A percentile compares a stretch with the other conserved stretches of the same genome.
These are phyloP conservation scores for Danaus chrysippus DNA, from an alignment of 2,888 invertebrate species.

Conservation along the genomic window DNA sequence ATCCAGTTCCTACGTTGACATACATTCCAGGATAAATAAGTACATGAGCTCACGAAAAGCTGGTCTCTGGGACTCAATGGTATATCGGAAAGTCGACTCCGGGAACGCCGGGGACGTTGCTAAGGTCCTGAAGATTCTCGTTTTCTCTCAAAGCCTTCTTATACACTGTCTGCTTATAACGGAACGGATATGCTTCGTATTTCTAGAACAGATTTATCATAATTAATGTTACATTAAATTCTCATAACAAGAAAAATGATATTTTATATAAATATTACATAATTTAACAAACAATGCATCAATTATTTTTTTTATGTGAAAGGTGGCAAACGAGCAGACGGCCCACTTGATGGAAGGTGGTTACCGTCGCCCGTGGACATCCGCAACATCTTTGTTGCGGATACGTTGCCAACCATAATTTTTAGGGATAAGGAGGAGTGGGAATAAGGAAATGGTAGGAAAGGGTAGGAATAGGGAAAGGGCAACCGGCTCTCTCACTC, in stretches of 20 bases:
- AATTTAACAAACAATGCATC: no score
- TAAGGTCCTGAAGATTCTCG: conserved; percentile 86
- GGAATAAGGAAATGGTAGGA: no score
- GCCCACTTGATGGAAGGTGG: no score
- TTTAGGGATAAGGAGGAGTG: no score
- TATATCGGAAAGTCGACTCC: conserved; percentile 91
- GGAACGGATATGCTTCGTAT: conserved; percentile 57
- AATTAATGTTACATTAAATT: background rate
- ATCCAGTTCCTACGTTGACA: conserved; percentile 93
- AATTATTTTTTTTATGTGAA: no score
- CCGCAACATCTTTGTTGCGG: no score
- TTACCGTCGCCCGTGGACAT: no score
- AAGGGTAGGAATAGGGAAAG: no score
- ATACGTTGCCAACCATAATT: no score
- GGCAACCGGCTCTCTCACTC: no score
- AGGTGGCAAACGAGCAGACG: no score
- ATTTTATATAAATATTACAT: no score
- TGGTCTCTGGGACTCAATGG: conserved; percentile 87
- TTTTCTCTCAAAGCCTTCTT: conserved; percentile 74
- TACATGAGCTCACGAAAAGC: conserved; percentile 88
- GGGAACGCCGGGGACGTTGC: conserved; percentile 88
- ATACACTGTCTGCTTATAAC: conserved; percentile 56
- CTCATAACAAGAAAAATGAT: background rate
- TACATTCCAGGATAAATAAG: conserved; percentile 92
- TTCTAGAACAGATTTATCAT: conserved; percentile 43